Evolutionary conservation across 2,888 invertebrate species (phyloP).

Genomic region (Yponomeuta sedellus): DNA sequence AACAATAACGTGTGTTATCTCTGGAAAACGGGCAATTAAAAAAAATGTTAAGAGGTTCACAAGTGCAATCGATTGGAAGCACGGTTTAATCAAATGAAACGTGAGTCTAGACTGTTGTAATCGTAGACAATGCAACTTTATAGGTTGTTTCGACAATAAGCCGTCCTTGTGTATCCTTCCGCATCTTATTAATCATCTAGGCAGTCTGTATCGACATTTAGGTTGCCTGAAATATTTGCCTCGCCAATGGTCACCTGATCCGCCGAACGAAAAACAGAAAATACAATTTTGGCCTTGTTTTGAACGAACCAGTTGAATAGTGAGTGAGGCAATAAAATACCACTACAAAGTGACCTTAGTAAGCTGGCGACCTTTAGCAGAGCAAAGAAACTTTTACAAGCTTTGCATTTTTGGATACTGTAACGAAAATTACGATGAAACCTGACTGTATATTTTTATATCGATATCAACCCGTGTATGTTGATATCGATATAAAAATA

Average conservation of each 20-base stretch:
- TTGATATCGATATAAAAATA: too few relatives aligned
- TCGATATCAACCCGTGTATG: too few relatives aligned
- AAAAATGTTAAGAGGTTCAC: not conserved
- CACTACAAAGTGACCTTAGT: slow-evolving; percentile 65
- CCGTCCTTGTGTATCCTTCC: not conserved
- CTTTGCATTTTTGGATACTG: slow-evolving; percentile 28
- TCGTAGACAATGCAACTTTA: not conserved
- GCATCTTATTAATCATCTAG: not conserved
- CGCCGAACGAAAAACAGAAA: slow-evolving; percentile 45
- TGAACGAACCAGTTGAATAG: slow-evolving; percentile 55
- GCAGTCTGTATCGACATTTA: not conserved
- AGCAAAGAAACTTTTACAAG: slow-evolving; percentile 52
- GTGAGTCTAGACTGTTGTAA: slow-evolving; percentile 1
- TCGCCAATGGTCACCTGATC: not conserved
- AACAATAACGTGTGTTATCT: not conserved
- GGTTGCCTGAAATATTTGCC: not conserved
- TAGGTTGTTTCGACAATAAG: not conserved
- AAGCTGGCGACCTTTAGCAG: slow-evolving; percentile 56
- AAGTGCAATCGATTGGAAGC: slow-evolving; percentile 1
- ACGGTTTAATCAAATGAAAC: not conserved
- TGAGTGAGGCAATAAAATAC: slow-evolving; percentile 62
- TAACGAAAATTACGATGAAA: not conserved
- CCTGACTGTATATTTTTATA: not conserved
- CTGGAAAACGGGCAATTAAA: not conserved
- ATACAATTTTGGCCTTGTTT: slow-evolving; percentile 60